A percentile compares a stretch with the other conserved stretches of the same genome.
These are phyloP conservation scores for Astreopora myriophthalma DNA, from an alignment of 64 coral and sea anemone species.

Conservation along the genomic window DNA sequence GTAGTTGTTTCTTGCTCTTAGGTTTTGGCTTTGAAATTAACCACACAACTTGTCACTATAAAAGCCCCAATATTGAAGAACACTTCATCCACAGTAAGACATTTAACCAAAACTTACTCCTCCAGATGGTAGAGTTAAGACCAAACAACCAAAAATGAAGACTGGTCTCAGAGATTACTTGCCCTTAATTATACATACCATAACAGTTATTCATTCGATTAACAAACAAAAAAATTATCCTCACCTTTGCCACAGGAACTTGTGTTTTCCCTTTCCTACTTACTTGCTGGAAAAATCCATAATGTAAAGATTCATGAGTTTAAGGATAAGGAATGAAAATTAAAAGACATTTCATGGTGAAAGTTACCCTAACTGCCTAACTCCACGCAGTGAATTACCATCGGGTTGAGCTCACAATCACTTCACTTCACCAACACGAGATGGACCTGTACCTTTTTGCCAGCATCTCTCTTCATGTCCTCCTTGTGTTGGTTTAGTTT, in stretches of 20 bases:
- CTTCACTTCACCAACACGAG: background rate
- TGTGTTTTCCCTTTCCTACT: slow-evolving; percentile 72
- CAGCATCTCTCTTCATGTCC: slow-evolving; percentile 85
- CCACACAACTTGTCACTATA: background rate
- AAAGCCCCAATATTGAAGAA: background rate
- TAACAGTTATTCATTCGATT: too few species aligned
- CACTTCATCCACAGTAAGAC: background rate
- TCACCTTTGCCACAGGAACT: slow-evolving; percentile 76
- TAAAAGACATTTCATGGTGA: too few species aligned
- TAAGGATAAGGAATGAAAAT: too few species aligned
- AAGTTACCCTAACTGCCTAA: too few species aligned
- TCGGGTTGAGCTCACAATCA: background rate
- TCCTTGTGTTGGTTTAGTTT: slow-evolving; percentile 90
- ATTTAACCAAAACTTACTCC: background rate
- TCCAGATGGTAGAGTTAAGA: too few species aligned
- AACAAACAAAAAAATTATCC: too few species aligned
- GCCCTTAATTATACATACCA: too few species aligned
- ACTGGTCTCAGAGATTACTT: too few species aligned
- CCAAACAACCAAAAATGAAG: too few species aligned
- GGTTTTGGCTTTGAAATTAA: slow-evolving; percentile 85
- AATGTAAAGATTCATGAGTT: background rate
- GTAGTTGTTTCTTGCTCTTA: slow-evolving; percentile 95
- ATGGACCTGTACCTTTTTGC: slow-evolving; percentile 86
- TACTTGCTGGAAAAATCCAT: slow-evolving; percentile 24
- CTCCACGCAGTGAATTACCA: too few species aligned